These are phyloP conservation scores for Xenopus petersii DNA, from an alignment of 2,797 vertebrate genomes.

Conservation along the genomic window DNA sequence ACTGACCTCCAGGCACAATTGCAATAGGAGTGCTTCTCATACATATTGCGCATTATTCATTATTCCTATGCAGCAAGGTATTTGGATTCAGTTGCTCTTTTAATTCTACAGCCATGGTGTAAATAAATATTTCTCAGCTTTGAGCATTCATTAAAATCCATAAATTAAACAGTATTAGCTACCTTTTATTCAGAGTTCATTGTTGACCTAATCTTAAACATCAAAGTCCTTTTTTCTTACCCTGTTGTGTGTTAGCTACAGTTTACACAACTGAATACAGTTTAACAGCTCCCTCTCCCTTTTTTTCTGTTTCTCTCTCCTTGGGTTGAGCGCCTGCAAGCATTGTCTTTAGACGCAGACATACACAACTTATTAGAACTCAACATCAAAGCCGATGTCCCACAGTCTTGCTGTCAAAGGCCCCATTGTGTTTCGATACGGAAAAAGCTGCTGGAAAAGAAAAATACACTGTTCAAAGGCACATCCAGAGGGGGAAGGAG, in stretches of 20 bases:
- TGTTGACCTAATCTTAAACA: slow-evolving; percentile 48
- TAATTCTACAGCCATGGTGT: neutral
- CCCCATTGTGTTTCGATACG: slow-evolving; percentile 73
- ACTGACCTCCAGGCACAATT: too few relatives aligned
- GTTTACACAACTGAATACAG: slow-evolving; percentile 40
- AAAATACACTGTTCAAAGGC: slow-evolving; percentile 42
- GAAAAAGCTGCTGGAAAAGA: slow-evolving; percentile 67
- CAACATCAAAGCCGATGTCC: slow-evolving; percentile 72
- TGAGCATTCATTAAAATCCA: slow-evolving; percentile 24
- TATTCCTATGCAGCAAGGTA: too few relatives aligned
- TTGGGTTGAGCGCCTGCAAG: slow-evolving; percentile 61
- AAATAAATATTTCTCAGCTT: slow-evolving; percentile 11
- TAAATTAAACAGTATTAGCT: slow-evolving; percentile 36
- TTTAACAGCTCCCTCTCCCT: slow-evolving; percentile 41
- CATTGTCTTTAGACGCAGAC: slow-evolving; percentile 82
- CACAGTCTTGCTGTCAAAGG: slow-evolving; percentile 71
- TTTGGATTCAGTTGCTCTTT: too few relatives aligned
- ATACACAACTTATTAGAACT: slow-evolving; percentile 80
- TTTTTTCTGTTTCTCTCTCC: slow-evolving; percentile 20
- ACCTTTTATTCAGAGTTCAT: slow-evolving; percentile 19
- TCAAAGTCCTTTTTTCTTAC: slow-evolving; percentile 55
- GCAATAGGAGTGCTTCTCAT: too few relatives aligned
- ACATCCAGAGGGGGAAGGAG: slow-evolving; percentile 38
- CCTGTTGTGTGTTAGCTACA: slow-evolving; percentile 52
- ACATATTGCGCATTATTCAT: too few relatives aligned